phyloP scores from a whole-genome alignment of 2,797 vertebrate genomes.

The Thaleichthys pacificus region DNA sequence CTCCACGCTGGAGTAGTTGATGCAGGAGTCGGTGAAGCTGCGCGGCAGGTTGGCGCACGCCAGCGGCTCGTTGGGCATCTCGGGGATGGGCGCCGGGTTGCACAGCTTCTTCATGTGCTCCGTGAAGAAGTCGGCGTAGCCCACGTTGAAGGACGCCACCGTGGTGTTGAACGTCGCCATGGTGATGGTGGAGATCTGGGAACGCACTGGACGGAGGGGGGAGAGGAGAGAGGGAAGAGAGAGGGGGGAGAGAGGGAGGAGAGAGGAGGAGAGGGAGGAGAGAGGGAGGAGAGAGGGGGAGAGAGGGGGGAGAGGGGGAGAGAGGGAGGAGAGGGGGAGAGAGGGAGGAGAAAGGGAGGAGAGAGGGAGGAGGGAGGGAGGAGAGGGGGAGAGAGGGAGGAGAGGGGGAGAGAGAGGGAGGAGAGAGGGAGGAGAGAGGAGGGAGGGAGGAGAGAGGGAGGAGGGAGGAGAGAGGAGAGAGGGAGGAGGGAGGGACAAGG shows the following conservation, averaged over 20 bases:
- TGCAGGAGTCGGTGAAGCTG: conserved; percentile 97
- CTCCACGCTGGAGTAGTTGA: conserved; percentile 96
- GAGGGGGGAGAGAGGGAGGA: neutral
- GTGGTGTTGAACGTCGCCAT: conserved; percentile 99
- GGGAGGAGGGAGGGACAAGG: neutral
- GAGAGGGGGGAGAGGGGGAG: neutral
- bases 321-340: neutral
- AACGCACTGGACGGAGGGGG: conserved; percentile 74
- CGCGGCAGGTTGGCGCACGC: conserved; percentile 95
- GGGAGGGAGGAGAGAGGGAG: neutral
- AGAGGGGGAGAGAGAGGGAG: neutral
- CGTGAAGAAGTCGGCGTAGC: conserved; percentile 96
- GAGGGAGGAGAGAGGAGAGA: neutral
- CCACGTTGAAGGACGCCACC: conserved; percentile 95
- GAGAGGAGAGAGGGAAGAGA: neutral
- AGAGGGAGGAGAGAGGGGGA: neutral
- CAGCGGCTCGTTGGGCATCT: conserved; percentile 89
- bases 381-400: neutral
- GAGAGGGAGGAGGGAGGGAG: neutral
- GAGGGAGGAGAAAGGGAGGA: neutral
- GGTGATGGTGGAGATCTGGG: conserved; percentile 98
- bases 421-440: neutral
- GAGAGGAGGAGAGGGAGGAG: neutral
- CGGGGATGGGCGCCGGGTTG: conserved; percentile 87
- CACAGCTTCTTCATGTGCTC: conserved; percentile 98